Percentiles rank a stretch among this genome's conserved stretches.
phyloP scores from a whole-genome alignment of 2,888 invertebrate genomes.

The Listrodromus nycthemerus region DNA sequence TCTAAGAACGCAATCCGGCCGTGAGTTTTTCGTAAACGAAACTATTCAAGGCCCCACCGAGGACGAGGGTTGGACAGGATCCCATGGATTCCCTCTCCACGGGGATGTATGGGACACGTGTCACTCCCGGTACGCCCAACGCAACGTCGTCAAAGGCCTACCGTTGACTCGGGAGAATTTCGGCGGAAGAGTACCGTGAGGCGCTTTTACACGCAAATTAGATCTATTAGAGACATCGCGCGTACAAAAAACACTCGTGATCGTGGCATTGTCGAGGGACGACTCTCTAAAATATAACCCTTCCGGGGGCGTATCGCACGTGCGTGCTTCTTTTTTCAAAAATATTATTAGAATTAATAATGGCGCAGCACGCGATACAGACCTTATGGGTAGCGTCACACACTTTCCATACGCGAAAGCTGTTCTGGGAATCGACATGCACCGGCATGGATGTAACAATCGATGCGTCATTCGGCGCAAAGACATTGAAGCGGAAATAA shows the following conservation, averaged over 20 bases:
- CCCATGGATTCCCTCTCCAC: slow-evolving; percentile 5
- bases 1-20: neutral
- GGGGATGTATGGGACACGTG: slow-evolving; percentile 56
- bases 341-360: slow-evolving; percentile 84
- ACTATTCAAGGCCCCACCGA: slow-evolving; percentile 31
- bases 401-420: neutral
- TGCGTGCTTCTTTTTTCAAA: slow-evolving; percentile 76
- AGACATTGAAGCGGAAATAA: neutral
- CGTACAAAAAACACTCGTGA: slow-evolving; percentile 78
- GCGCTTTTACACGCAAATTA: slow-evolving; percentile 82
- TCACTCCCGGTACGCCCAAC: slow-evolving; percentile 19
- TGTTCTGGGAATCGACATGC: slow-evolving; percentile 1
- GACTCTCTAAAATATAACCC: slow-evolving; percentile 67
- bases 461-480: neutral
- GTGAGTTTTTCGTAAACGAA: slow-evolving; percentile 24
- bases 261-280: slow-evolving; percentile 66
- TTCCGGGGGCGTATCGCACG: slow-evolving; percentile 77
- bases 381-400: slow-evolving; percentile 46
- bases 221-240: slow-evolving; percentile 80
- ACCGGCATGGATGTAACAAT: neutral
- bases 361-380: slow-evolving; percentile 76
- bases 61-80: slow-evolving; percentile 14
- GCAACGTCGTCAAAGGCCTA: slow-evolving; percentile 54
- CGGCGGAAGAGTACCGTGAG: slow-evolving; percentile 52
- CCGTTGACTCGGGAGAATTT: slow-evolving; percentile 64